Evolutionary conservation across 2,888 invertebrate genomes (phyloP), one percentile per base, ranked within the genome.

Genomic region (Dryomyza anilis): DNA sequence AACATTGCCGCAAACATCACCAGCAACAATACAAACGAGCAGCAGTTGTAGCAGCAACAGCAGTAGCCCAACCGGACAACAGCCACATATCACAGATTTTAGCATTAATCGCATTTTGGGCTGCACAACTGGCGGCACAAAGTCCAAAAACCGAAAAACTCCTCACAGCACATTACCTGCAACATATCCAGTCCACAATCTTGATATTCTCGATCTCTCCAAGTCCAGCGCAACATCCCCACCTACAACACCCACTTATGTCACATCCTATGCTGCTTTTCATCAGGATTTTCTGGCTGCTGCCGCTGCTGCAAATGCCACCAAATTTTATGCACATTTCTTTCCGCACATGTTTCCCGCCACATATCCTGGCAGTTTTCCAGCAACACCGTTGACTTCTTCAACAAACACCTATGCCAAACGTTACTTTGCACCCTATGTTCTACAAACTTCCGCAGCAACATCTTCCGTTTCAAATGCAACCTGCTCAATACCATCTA

Each of bases 321-420:
- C 79, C 27, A 79, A 81, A 43, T 78, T 81, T 57, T 79, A 79
- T 71, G 77, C 81, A 8, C 81, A 81, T 36, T 79, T 81, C 62
- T 76, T 79, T 57, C 79, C 79, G 2, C 80, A 79, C n/a, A 67
- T 81, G 61, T 70, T 80, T 67, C 75, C 79, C 46, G 75, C 50
- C 14, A 58, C 19, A 14, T 56, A 55, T 36, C 7, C 45, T 1
- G 1, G n/a, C n/a, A n/a, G n/a, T n/a, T n/a, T n/a, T n/a, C n/a
- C 30, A 0, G 53, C 43, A 27, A 14, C 50, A 4, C 27, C 43
- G 21, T 30, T 7, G 29, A 10, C 67, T 7, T 14, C 39, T 33
- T 25, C 45, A 10, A 16, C 45, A 21, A 3, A 72, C 72, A 10
- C 71, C 74, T 27, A 67, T 71, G 0, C 65, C 73, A 76, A 76